Base-by-base conservation (phyloP, 2,113 vertebrate species). In the Sorex fumeus region DNA sequence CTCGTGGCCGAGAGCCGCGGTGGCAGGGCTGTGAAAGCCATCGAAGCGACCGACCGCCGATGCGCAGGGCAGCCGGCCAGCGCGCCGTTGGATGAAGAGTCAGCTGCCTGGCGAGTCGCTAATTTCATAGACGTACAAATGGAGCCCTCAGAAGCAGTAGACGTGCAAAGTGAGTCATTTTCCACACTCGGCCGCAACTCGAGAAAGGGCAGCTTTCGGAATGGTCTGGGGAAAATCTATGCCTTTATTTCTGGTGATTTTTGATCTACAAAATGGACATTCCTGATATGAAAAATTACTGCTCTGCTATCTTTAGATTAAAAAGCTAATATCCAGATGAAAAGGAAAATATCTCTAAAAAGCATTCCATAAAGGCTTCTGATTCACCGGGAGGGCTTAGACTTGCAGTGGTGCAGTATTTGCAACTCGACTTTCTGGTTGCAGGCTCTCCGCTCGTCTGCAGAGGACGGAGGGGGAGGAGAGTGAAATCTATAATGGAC, bases 401-500 rank as follows among this genome's bases (percentile, higher is more conserved):
- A 11, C 23, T 6, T 23, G 62, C 6, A 23, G 19, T 7, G 23
- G 15, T 15, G 60, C 10, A 62, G 60, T 19, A 62, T 19, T 19
- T 25, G 60, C 60, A 9, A 3, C 19, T 25, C 16, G 60, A 25
- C 19, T 5, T 4, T 25, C 9, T 27, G 8, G 9, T 30, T 21
- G 7, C 64, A 66, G 23, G 21, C 27, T 11, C 27, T 2, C 57
- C 18, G 15, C 53, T 18, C 80, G 45, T 40, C 69, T 76, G 2
- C 34, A 53, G 72, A n/a, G 40, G 62, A 18, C 10, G 27, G 18
- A 74, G 74, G 69, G 34, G 69, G 60, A 91, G 30, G 87, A 21
- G 57, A 88, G 77, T 83, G 70, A 78, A 92, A 87, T 89, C 53
- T 66, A 19, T 82, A 92, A 92, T 87, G 72, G 7, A 47, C 83